phyloP scores from a whole-genome alignment of 2,797 vertebrate genomes.

The Enteromius paludinosus region DNA sequence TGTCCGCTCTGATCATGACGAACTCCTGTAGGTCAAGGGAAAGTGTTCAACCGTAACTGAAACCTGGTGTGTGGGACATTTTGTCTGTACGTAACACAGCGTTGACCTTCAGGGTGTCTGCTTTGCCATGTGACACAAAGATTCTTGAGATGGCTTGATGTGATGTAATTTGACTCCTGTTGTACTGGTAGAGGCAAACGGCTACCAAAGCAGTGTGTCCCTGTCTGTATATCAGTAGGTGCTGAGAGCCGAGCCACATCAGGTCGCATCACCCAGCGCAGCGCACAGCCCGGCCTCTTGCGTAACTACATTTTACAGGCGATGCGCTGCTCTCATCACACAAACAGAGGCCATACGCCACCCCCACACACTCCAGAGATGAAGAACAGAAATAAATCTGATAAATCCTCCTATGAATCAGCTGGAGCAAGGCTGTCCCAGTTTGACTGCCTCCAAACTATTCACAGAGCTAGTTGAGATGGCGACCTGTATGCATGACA shows the following conservation, averaged over 20 bases:
- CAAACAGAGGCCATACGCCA: conserved; percentile 33
- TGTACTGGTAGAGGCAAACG: conserved; percentile 22
- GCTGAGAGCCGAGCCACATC: conserved; percentile 47
- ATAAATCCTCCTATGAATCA: conserved; percentile 67
- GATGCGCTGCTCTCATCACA: conserved; percentile 33
- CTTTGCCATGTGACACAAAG: conserved; percentile 13
- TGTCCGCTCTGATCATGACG: conserved; percentile 5
- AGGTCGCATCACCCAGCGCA: conserved; percentile 41
- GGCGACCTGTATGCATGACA: neutral
- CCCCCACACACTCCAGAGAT: conserved; percentile 25
- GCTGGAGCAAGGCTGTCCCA: conserved; percentile 60
- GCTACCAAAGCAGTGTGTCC: neutral
- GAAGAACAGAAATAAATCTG: conserved; percentile 69
- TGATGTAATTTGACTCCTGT: conserved; percentile 53
- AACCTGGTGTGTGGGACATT: neutral
- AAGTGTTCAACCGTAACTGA: neutral
- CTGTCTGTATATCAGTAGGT: conserved; percentile 50
- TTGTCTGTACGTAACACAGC: conserved; percentile 7
- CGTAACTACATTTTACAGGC: conserved; percentile 61
- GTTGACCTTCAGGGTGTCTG: conserved; percentile 12
- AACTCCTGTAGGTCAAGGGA: neutral
- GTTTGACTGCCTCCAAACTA: conserved; percentile 57
- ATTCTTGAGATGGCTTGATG: conserved; percentile 26
- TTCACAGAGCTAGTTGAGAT: neutral
- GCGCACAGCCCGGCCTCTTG: conserved; percentile 58